These are phyloP conservation scores for Loxodonta africana DNA, from an alignment of 2,113 vertebrate genomes.

Conservation along the genomic window DNA sequence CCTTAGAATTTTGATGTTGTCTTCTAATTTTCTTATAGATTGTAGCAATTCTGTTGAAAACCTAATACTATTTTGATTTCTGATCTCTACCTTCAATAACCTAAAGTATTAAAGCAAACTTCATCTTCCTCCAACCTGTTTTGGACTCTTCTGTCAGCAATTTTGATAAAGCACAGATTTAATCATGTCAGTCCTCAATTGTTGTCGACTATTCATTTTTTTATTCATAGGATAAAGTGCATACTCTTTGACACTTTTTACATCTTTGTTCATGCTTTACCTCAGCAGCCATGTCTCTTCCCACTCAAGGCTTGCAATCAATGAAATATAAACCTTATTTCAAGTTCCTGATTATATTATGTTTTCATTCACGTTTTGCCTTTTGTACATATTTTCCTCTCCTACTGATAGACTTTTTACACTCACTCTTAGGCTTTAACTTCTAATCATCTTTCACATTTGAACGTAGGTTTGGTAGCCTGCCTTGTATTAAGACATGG, in stretches of 20 bases:
- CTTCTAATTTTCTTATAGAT: neutral
- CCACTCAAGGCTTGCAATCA: neutral
- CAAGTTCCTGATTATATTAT: neutral
- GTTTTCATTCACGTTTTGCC: neutral
- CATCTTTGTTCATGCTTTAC: neutral
- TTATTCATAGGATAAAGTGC: neutral
- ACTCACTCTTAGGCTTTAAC: neutral
- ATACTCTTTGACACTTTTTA: neutral
- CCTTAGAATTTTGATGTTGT: neutral
- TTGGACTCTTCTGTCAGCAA: too few relatives aligned
- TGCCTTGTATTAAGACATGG: neutral
- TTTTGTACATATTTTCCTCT: neutral
- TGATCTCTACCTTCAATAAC: neutral
- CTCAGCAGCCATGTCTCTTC: neutral
- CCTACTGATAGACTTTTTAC: neutral
- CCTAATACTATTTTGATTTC: neutral
- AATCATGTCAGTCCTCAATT: neutral
- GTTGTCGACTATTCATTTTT: slow-evolving; percentile 26
- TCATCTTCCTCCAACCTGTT: neutral
- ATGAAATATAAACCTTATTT: neutral
- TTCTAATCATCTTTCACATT: neutral
- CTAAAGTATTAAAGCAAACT: neutral
- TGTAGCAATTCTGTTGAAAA: neutral
- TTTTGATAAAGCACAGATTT: slow-evolving; percentile 1
- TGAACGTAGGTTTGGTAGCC: neutral